Conservation (phyloP, 2,113 vertebrate species). For the Catharus minimus region DNA sequence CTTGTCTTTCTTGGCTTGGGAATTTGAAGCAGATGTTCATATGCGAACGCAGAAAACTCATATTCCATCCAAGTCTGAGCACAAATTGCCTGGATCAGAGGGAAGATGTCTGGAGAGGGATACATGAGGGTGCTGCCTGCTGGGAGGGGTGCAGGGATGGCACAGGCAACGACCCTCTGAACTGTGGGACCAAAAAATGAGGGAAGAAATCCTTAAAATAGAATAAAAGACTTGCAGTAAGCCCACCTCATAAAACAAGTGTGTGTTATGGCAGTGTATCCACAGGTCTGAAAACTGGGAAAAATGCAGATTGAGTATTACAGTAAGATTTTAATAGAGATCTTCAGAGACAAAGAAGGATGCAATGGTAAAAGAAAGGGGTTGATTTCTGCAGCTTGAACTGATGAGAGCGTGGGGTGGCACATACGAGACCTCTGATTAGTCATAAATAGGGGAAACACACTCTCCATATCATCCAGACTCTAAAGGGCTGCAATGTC, state of each 20-base stretch:
- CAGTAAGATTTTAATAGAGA: neutral
- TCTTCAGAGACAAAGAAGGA: neutral
- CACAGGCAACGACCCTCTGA: neutral
- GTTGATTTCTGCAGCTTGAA: neutral
- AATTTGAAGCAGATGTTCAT: slow-evolving; percentile 63
- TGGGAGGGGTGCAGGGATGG: neutral
- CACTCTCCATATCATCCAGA: neutral
- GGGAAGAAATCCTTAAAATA: neutral
- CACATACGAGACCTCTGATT: neutral
- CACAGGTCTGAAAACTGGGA: neutral
- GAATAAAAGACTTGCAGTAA: neutral
- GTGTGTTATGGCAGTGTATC: neutral
- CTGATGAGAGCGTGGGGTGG: neutral
- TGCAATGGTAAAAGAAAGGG: neutral
- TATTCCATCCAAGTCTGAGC: slow-evolving; percentile 11
- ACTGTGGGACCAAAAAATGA: fast-evolving
- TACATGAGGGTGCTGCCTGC: neutral
- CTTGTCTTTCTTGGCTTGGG: slow-evolving; percentile 53
- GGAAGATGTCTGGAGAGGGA: neutral
- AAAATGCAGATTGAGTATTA: neutral
- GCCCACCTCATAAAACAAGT: neutral
- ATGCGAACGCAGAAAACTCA: neutral
- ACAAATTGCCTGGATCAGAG: neutral
- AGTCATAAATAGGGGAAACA: neutral
- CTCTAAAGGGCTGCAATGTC: neutral